A percentile compares a stretch with the other conserved stretches of the same genome.
These are phyloP conservation scores for Petrolisthes cinctipes DNA, from an alignment of 2,888 invertebrate genomes.

Conservation along the genomic window DNA sequence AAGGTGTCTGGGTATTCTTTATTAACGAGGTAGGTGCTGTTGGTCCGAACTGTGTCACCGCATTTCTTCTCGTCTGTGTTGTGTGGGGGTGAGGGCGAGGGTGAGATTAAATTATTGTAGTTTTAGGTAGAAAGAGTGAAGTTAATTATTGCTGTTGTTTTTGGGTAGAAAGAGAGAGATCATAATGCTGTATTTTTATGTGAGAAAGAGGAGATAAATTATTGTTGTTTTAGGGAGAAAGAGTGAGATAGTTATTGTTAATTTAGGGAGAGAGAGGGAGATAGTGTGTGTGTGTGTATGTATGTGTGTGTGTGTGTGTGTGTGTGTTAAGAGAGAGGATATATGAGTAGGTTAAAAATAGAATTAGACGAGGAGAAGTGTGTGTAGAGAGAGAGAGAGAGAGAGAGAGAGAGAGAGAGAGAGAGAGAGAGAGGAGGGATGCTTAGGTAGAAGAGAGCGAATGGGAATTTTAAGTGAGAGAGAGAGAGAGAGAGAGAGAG, in stretches of 20 bases:
- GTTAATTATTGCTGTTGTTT: no score
- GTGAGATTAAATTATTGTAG: no score
- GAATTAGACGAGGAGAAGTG: not conserved
- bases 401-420: not conserved
- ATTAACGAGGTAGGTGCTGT: conserved; percentile 37
- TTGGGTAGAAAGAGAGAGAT: no score
- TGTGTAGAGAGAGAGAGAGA: not conserved
- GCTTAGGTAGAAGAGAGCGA: not conserved
- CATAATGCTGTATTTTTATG: no score
- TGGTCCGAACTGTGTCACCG: conserved; percentile 21
- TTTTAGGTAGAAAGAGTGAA: no score
- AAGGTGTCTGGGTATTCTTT: conserved; percentile 30
- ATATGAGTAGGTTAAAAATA: not conserved
- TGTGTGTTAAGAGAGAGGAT: no score
- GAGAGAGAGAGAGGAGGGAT: not conserved
- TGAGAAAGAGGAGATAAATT: no score
- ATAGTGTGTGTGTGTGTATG: no score
- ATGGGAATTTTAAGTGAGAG: not conserved
- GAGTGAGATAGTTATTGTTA: no score
- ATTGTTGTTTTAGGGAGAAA: no score
- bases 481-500: not conserved
- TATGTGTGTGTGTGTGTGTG: no score
- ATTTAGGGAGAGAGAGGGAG: no score
- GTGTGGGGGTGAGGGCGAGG: not conserved
- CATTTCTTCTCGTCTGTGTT: conserved; percentile 35